Base-by-base conservation (phyloP, 2,888 invertebrate species). In the Phalangium opilio region DNA sequence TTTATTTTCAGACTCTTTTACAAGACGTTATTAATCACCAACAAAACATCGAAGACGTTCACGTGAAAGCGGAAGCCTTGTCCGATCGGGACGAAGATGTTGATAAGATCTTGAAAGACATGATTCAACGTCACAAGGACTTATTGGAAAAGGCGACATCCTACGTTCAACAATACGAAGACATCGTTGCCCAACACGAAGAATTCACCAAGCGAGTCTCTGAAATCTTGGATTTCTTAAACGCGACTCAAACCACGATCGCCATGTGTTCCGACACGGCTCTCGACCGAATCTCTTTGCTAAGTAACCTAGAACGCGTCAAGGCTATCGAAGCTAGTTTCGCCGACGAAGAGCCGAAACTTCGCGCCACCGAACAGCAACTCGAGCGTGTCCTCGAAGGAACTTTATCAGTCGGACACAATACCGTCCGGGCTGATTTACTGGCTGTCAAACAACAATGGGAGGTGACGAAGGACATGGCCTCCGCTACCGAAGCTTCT, bases 401-500 rank as follows among this genome's bases (percentile, higher is more conserved):
- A 17, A 53, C 53, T 7, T 44, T 48, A 15, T 15, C 17, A 3
- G 41, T 45, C 21, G 51, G 50, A 3, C 49, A 50, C 41, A 39
- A 45, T 15, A 44, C 19, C 21, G 44, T 49, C 3, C n/a, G 3
- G 2, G 41, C 43, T 11, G 86, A 87, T 69, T 80, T 89, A 38
- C 86, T 87, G 61, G 77, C 78, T 10, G 83, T 86, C 0, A 85
- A 86, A 60, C 84, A 86, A 62, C 86, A 87, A 68, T 89, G 87
- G 87, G 83, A 86, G 64, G 78, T 81, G 11, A 48, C 44, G 7
- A 43, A 52, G 36, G n/a, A 39, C 2, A 36, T 39, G 27, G 42
- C 45, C 18, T 41, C 44, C 33, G 17, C 80, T 12, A 81, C 82
- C 1, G 83, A 87, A 41, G 80, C 82, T 57, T 73, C 75, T 1